phyloP scores from a whole-genome alignment of 1,140 invertebrate genomes.

The Drosophila insularis region DNA sequence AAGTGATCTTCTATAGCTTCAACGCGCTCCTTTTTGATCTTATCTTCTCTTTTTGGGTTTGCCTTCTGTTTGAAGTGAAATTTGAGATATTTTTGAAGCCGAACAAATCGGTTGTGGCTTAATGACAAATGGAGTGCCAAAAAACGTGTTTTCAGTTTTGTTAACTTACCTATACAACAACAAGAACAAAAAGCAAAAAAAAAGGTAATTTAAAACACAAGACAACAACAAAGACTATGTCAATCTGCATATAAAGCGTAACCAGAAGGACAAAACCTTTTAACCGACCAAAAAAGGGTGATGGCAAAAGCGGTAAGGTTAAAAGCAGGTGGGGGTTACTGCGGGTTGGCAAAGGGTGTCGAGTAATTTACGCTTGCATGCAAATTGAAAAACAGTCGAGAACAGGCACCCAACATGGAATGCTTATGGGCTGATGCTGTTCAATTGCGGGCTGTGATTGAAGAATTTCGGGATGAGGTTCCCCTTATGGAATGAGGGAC shows the following conservation, averaged over 20 bases:
- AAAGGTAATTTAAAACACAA: constrained; percentile 1
- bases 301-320: background rate
- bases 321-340: background rate
- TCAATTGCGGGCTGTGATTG: constrained; percentile 1
- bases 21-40: constrained; percentile 3
- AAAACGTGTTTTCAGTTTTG: constrained; percentile 45
- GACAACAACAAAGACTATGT: constrained; percentile 14
- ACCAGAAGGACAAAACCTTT: constrained; percentile 69
- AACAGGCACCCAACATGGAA: constrained; percentile 47
- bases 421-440: background rate
- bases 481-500: background rate
- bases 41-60: constrained; percentile 18
- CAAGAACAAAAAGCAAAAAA: constrained; percentile 12
- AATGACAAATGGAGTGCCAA: constrained; percentile 76
- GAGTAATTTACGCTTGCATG: constrained; percentile 74
- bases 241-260: constrained; percentile 70
- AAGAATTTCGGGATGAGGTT: background rate
- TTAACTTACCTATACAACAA: constrained; percentile 42
- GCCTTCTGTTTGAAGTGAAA: constrained; percentile 30
- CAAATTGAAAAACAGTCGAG: constrained; percentile 76
- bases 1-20: constrained; percentile 24
- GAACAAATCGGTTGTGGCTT: constrained; percentile 59
- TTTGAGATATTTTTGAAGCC: constrained; percentile 51
- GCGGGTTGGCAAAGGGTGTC: constrained; percentile 19
- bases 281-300: constrained; percentile 30